Evolutionary conservation across 2,888 invertebrate species (phyloP).

Genomic region (Drosophila mercatorum): DNA sequence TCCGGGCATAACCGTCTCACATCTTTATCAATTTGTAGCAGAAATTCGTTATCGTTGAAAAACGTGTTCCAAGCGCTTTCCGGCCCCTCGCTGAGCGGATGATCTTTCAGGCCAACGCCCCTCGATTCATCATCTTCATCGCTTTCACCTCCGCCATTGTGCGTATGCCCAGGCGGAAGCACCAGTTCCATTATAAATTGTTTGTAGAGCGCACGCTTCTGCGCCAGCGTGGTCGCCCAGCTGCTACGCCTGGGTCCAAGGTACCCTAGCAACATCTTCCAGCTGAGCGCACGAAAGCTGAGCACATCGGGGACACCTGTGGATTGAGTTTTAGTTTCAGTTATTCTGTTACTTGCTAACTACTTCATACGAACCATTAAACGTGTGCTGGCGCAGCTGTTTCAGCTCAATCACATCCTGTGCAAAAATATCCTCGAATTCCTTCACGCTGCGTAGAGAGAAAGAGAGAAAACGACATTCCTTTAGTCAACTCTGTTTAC

Average conservation of each 20-base stretch:
- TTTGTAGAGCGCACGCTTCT: constrained; percentile 92
- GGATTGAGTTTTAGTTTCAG: constrained; percentile 22
- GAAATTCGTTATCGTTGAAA: constrained; percentile 98
- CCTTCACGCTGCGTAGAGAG: constrained; percentile 88
- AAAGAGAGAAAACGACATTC: constrained; percentile 69
- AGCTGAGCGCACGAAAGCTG: constrained; percentile 92
- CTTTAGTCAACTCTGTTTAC: constrained; percentile 13
- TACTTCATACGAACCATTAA: constrained; percentile 88
- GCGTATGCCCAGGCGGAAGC: constrained; percentile 90
- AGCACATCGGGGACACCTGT: constrained; percentile 96
- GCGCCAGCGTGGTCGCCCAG: constrained; percentile 89
- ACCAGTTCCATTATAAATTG: constrained; percentile 96
- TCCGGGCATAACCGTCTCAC: constrained; percentile 97
- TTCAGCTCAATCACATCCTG: constrained; percentile 90
- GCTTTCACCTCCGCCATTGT: constrained; percentile 69
- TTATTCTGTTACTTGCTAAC: neutral
- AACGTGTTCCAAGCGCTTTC: constrained; percentile 97
- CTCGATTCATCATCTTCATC: constrained; percentile 82
- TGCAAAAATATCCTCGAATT: constrained; percentile 90
- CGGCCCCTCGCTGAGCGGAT: constrained; percentile 97
- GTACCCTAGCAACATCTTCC: constrained; percentile 95
- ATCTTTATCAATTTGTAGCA: constrained; percentile 99
- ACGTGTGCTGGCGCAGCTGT: constrained; percentile 89
- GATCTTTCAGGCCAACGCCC: constrained; percentile 86
- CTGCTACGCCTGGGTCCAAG: constrained; percentile 89